Base-by-base conservation (phyloP, 2,888 invertebrate species). In the Coelopa pilipes region DNA sequence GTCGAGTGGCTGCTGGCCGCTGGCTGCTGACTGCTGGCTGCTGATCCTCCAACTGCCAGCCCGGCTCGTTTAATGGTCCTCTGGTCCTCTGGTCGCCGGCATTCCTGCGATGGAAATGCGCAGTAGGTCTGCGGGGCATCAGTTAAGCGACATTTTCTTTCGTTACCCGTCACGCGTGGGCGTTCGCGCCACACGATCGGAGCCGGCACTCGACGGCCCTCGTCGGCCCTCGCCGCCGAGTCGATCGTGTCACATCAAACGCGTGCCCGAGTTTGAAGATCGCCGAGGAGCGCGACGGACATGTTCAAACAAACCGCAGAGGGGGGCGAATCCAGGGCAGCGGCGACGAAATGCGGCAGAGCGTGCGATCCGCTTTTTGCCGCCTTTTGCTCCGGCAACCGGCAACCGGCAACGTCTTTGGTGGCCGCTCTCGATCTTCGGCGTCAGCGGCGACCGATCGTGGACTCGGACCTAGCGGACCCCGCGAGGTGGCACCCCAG, bases 171-270 rank as follows among this genome's bases (percentile, higher is more conserved):
- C 10, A 73, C 75, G 83, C 82, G 83, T 83, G 83, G 83, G 83
- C 81, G 83, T 83, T 80, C 81, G 63, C 72, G 72, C 46, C 74
- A 73, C 83, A 83, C 83, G 83, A 83, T 82, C 81, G 82, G 82
- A 80, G 45, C 46, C 66, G 45, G 49, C 46, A 15, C 19, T 11
- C 55, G 49, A 46, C 60, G 21, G 45, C 59, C 59, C 49, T 45
- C 47, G n/a, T n/a, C n/a, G n/a, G n/a, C n/a, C n/a, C n/a, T n/a
- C n/a, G n/a, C n/a, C n/a, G 12, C 59, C 15, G 47, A 47, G 21
- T 24, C 49, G 70, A 63, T 63, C 63, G 71, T 71, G 55, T 45
- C 46, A 65, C 53, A 70, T 63, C 55, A 65, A 63, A 53, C 55
- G 53, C 63, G 65, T 70, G 70, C 62, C 62, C 21, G 34, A 70